Conservation (phyloP, 2,888 invertebrate genomes). For the Kryphioiulus occultus region DNA sequence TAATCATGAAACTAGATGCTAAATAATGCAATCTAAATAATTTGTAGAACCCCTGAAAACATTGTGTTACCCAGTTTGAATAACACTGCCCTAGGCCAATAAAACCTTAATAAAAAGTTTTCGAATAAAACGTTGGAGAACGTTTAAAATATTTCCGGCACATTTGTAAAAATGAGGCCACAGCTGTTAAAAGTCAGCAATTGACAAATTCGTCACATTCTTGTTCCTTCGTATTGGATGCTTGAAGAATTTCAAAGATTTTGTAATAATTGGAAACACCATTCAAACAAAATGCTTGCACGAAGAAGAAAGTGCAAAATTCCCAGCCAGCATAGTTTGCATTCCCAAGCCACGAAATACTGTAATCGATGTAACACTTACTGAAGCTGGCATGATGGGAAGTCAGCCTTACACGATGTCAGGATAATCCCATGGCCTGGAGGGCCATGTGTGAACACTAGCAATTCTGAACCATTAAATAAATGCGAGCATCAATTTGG, state of each 20-base stretch:
- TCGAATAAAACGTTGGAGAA: no score
- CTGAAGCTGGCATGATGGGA: neutral
- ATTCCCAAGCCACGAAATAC: neutral
- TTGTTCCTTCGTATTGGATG: no score
- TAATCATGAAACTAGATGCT: no score
- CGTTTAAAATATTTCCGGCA: no score
- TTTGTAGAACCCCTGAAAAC: no score
- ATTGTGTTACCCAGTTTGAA: no score
- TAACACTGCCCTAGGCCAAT: no score
- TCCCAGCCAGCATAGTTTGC: neutral
- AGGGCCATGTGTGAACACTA: neutral
- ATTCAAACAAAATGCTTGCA: neutral
- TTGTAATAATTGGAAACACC: neutral
- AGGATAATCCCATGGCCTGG: neutral
- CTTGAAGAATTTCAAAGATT: neutral
- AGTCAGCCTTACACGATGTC: neutral
- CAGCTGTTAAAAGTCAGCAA: no score
- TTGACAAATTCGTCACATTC: no score
- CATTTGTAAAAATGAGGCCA: no score
- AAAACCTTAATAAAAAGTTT: no score
- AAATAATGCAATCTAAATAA: no score
- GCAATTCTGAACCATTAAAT: conserved; percentile 20
- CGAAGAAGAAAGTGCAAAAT: neutral
- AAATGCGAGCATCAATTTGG: neutral
- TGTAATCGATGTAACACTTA: neutral